A percentile compares a stretch with the other conserved stretches of the same genome.
Conservation (phyloP, 2,797 vertebrate genomes). For the Galaxias olidus region DNA sequence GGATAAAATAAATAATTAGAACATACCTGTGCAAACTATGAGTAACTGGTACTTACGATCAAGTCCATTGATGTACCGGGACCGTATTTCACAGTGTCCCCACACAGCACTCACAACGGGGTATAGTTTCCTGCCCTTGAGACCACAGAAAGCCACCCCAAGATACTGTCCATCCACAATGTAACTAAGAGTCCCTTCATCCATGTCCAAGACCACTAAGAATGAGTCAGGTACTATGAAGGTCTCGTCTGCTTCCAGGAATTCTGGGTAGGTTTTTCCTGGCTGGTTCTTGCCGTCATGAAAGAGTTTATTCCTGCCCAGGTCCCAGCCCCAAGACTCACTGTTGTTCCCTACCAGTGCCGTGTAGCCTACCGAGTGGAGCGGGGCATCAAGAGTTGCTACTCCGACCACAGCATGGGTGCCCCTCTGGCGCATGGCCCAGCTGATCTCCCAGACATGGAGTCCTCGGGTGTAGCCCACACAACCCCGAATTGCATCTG, state of each 20-base stretch:
- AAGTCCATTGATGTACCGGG: slow-evolving; percentile 98
- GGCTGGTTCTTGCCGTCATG: slow-evolving; percentile 96
- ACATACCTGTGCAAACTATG: too few species aligned
- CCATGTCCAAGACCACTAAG: slow-evolving; percentile 97
- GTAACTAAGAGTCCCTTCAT: slow-evolving; percentile 95
- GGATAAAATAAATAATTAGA: too few species aligned
- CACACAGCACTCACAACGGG: slow-evolving; percentile 97
- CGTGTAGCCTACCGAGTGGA: slow-evolving; percentile 96
- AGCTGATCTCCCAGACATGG: slow-evolving; percentile 98
- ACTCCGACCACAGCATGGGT: slow-evolving; percentile 96
- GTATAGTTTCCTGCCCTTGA: slow-evolving; percentile 96
- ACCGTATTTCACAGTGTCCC: slow-evolving; percentile 99
- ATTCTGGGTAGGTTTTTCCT: slow-evolving; percentile 91
- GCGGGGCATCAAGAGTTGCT: slow-evolving; percentile 86
- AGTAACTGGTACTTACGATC: slow-evolving; percentile 89
- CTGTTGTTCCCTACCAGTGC: slow-evolving; percentile 92
- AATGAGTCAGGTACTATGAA: slow-evolving; percentile 98
- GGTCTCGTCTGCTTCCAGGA: slow-evolving; percentile 91
- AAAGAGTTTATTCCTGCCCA: slow-evolving; percentile 95
- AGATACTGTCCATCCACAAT: slow-evolving; percentile 97
- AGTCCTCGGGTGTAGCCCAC: slow-evolving; percentile 95
- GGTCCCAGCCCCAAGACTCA: slow-evolving; percentile 99
- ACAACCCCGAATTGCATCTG: slow-evolving; percentile 91
- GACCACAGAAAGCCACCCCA: slow-evolving; percentile 93
- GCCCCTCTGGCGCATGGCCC: slow-evolving; percentile 96